phyloP scores from a whole-genome alignment of 2,888 invertebrate species.

The Euphydryas editha region DNA sequence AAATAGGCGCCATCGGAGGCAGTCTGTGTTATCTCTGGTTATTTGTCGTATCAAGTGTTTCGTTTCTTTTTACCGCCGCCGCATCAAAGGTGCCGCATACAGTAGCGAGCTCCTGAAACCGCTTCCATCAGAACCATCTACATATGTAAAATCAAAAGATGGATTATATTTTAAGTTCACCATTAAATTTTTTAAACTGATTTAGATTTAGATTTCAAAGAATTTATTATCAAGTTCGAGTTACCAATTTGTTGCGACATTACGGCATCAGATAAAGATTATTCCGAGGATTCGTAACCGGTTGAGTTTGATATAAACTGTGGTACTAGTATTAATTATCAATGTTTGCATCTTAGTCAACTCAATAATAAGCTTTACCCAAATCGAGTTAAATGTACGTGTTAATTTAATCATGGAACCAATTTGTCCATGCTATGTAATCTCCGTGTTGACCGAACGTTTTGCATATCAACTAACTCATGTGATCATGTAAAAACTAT shows the following conservation, averaged over 20 bases:
- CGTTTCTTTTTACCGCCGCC: slow-evolving; percentile 60
- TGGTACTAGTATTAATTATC: not conserved
- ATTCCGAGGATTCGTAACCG: slow-evolving; percentile 18
- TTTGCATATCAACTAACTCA: slow-evolving; percentile 56
- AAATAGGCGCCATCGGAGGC: slow-evolving; percentile 65
- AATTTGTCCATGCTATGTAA: slow-evolving; percentile 40
- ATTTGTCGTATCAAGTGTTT: slow-evolving; percentile 80
- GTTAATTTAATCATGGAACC: slow-evolving; percentile 39
- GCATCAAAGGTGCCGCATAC: slow-evolving; percentile 73
- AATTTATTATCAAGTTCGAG: slow-evolving; percentile 53
- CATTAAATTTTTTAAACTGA: slow-evolving; percentile 52
- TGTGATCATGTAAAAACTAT: slow-evolving; percentile 41
- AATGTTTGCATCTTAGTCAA: not conserved
- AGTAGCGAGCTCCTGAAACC: slow-evolving; percentile 65
- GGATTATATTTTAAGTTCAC: slow-evolving; percentile 43
- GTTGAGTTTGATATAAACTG: not conserved
- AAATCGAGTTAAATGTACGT: slow-evolving; percentile 2
- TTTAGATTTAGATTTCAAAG: slow-evolving; percentile 55
- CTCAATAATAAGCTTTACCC: not conserved
- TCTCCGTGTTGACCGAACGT: slow-evolving; percentile 35
- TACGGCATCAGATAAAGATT: slow-evolving; percentile 20
- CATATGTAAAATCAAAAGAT: slow-evolving; percentile 61
- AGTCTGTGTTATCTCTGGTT: slow-evolving; percentile 73
- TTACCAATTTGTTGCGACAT: slow-evolving; percentile 29
- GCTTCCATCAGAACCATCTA: slow-evolving; percentile 57